Evolutionary conservation across 2,888 invertebrate genomes (phyloP), one percentile per base, ranked within the genome.

Genomic region (Atrina japonica): DNA sequence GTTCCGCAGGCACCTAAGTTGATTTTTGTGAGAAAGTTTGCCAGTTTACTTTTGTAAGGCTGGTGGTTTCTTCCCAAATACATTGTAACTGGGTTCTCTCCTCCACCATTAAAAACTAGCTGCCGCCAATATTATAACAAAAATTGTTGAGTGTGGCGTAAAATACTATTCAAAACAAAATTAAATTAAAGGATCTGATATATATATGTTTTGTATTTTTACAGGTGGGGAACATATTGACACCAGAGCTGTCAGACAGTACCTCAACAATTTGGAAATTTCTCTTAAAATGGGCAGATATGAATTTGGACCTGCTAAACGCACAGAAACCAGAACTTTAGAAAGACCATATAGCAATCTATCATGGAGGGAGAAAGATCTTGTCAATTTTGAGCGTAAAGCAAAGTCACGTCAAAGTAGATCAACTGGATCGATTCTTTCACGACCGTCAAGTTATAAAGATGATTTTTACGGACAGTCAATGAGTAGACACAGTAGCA

Each of bases 191-290:
- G 5, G 6, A 35, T 7, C 35, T 35, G 35, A 7, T 35, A n/a
- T n/a, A n/a, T 43, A n/a, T 21, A 25, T 49, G 9, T 52, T 53
- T 60, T 35, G 55, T 45, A 68, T 11, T n/a, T 23, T 76, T 81
- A 9, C 79, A 86, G 88, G 86, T 23, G 81, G 81, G 6, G 77
- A 83, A 23, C 83, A 88, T 50, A 76, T 77, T 14, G 78, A 80
- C 41, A 85, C 86, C 0, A 71, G 77, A 29, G 73, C 74, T 40
- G 82, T 83, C 0, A 70, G 83, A 35, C 73, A 83, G 30, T 79
- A 76, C 25, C 73, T 88, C 21, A 85, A 80, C 49, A 77, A 78
- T 29, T 66, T 86, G 30, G 84, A 86, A 52, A 77, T 83, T n/a
- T 75, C 80, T 0, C 55, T 86, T 9, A 81, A 84, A 55, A 66